Conservation (phyloP, 2,888 invertebrate genomes). For the Flexamia atlantica region DNA sequence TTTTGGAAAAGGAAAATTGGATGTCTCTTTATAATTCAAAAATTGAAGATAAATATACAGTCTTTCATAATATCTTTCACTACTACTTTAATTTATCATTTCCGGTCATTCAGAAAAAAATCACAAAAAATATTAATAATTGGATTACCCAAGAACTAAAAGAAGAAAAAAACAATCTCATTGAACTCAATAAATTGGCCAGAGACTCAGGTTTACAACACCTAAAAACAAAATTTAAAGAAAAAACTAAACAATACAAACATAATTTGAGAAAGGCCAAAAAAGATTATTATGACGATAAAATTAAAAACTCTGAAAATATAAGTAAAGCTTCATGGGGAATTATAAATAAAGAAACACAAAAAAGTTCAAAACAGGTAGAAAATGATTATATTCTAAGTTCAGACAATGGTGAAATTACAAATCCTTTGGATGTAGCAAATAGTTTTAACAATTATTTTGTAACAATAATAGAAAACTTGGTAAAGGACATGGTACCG, state of each 20-base stretch:
- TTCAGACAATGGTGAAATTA: conserved; percentile 4
- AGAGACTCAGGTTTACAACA: background rate
- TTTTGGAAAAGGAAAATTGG: conserved; percentile 16
- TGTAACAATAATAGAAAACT: background rate
- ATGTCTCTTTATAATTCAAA: background rate
- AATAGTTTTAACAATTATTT: conserved; percentile 45
- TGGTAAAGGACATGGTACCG: background rate
- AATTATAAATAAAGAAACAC: conserved; percentile 36
- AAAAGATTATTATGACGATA: conserved; percentile 6
- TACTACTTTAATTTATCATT: conserved; percentile 28
- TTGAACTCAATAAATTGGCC: conserved; percentile 34
- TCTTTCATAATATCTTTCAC: conserved; percentile 7
- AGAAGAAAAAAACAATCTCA: conserved; percentile 29
- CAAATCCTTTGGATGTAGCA: background rate
- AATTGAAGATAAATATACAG: conserved; percentile 29
- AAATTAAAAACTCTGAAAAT: conserved; percentile 50
- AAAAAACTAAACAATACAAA: conserved; percentile 33
- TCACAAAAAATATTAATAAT: background rate
- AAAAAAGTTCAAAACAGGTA: background rate
- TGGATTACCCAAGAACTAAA: conserved; percentile 22
- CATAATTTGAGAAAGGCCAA: background rate
- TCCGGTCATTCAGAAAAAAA: background rate
- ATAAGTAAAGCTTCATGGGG: conserved; percentile 1
- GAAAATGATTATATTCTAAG: conserved; percentile 2
- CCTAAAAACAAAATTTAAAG: conserved; percentile 5